Evolutionary conservation across 2,797 vertebrate genomes (phyloP).

Genomic region (Cryptoprocta ferox): DNA sequence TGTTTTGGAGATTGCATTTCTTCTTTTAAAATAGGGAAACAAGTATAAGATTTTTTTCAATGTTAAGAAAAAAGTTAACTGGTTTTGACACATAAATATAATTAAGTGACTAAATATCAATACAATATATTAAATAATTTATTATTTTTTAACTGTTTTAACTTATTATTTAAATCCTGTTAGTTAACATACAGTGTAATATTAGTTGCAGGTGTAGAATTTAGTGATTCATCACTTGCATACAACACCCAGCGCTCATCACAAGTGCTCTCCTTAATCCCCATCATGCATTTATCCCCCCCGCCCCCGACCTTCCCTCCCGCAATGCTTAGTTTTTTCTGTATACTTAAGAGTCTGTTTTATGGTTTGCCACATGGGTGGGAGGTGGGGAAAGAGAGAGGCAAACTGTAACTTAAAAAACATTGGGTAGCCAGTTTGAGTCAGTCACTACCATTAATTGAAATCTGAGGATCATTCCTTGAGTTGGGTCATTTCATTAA

Average conservation of each 20-base stretch:
- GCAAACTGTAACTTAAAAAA: neutral
- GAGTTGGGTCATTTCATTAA: neutral
- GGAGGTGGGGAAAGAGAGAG: neutral
- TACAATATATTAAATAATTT: conserved; percentile 18
- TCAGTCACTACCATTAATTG: neutral
- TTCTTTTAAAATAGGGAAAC: conserved; percentile 8
- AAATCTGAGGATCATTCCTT: neutral
- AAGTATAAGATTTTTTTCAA: conserved; percentile 8
- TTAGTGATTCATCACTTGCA: neutral
- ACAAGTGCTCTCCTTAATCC: neutral
- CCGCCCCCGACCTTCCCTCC: neutral
- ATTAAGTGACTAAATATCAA: conserved; percentile 21
- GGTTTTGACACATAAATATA: conserved; percentile 15
- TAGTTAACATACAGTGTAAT: neutral
- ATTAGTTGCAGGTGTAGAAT: neutral
- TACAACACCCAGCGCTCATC: neutral
- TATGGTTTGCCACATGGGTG: neutral
- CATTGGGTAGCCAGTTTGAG: neutral
- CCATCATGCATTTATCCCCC: neutral
- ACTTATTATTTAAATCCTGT: neutral
- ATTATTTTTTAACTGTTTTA: neutral
- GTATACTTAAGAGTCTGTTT: neutral
- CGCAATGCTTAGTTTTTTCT: neutral
- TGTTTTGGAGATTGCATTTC: conserved; percentile 16
- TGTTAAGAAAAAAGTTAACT: neutral